These are phyloP conservation scores for Triops longicaudatus DNA, from an alignment of 1,140 invertebrate species.

Conservation along the genomic window DNA sequence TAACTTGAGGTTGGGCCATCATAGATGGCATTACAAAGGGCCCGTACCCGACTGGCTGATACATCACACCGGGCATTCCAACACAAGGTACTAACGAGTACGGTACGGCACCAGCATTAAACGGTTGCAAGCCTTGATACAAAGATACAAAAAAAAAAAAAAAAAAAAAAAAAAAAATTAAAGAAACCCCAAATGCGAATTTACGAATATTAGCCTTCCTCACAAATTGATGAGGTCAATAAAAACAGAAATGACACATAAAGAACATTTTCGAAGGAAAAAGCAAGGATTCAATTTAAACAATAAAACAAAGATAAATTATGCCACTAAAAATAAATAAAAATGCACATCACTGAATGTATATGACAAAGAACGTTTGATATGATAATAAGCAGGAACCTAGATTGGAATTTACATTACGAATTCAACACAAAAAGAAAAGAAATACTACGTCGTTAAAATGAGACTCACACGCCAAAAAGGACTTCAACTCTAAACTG, in stretches of 20 bases:
- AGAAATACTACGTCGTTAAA: too few species aligned
- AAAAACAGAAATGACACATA: conserved; percentile 22
- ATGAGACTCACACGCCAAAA: too few species aligned
- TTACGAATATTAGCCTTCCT: too few species aligned
- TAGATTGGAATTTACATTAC: too few species aligned
- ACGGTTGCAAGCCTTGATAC: conserved; percentile 36
- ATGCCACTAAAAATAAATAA: too few species aligned
- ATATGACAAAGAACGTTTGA: conserved; percentile 16
- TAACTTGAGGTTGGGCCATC: conserved; percentile 33
- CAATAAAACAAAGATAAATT: too few species aligned
- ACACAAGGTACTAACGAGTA: neutral
- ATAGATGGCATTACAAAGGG: conserved; percentile 43
- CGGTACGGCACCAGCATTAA: conserved; percentile 39
- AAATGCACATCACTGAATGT: conserved; percentile 14
- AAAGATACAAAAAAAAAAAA: too few species aligned
- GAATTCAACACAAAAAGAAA: too few species aligned
- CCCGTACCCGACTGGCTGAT: conserved; percentile 39
- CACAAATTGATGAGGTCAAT: neutral
- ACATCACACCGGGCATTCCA: conserved; percentile 45
- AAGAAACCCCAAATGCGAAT: too few species aligned
- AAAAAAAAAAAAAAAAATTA: too few species aligned
- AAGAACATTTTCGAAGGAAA: conserved; percentile 13
- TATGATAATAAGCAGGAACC: neutral
- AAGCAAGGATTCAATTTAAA: too few species aligned
- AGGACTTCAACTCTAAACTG: too few species aligned